Evolutionary conservation across 1,140 invertebrate species (phyloP), one percentile per base, ranked within the genome.

Genomic region (Zaprionus davidi): DNA sequence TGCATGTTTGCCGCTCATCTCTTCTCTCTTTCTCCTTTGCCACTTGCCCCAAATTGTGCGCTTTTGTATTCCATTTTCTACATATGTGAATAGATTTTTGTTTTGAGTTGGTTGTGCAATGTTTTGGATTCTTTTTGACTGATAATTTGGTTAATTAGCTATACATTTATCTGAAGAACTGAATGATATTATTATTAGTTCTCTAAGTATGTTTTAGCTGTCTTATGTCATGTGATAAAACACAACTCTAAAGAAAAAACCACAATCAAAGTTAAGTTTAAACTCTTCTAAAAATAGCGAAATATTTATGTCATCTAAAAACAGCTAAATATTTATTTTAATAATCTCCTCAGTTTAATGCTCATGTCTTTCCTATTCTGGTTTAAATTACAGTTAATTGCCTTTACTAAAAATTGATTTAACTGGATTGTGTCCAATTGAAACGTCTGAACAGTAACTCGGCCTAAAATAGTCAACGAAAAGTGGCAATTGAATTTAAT

Each of bases 401-500:
- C n/a, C n/a, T 15, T 58, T 28, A 24, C 3, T 20, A 24, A 41
- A 44, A 57, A 28, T 5, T 36, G 34, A 69, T 56, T 73, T 73
- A 57, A 55, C 15, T 56, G 17, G n/a, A 5, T 73, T 60, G 60
- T 44, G 9, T 56, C 20, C 51, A 68, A 60, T 11, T 11, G 9
- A 11, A 34, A 34, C 41, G 51, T n/a, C 55, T 13, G 26, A 34
- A 15, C 28, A 46, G n/a, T n/a, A 44, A 44, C 24, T 15, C 17
- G n/a, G 53, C 60, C 36, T 24, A 53, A 82, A 74, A 69, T 73
- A 70, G 60, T 44, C 68, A 79, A 51, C 71, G 22, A 57, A 63
- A 75, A 57, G 49, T 41, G 55, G 62, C 62, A 46, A 84, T 83
- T 60, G 62, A 80, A 67, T 83, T 84, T 84, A 83, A 83, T 83